Conservation (phyloP, 2,797 vertebrate genomes). For the Diplodus puntazzo region DNA sequence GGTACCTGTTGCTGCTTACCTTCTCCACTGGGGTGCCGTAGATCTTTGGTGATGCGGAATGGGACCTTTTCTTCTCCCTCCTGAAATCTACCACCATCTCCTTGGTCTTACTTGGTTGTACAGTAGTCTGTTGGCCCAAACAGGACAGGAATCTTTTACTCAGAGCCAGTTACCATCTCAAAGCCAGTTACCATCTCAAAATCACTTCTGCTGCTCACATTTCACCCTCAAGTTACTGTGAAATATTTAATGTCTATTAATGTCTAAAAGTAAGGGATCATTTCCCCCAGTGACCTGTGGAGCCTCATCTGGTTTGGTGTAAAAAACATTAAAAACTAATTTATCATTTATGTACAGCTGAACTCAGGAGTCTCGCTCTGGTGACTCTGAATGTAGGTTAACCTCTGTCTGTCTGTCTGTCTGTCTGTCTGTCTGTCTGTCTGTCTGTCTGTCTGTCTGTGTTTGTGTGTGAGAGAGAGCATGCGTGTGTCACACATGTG, state of each 20-base stretch:
- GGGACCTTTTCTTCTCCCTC: no score
- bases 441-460: conserved; percentile 2
- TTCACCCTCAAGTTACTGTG: background rate
- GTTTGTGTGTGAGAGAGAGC: conserved; percentile 1
- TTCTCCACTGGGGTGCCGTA: no score
- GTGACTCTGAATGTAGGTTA: conserved; percentile 33
- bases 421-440: no score
- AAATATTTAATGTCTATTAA: conserved; percentile 6
- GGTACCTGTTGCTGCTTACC: no score
- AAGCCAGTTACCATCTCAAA: no score
- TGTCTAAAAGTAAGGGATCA: background rate
- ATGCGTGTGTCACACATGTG: conserved; percentile 18
- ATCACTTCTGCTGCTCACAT: background rate
- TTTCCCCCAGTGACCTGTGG: background rate
- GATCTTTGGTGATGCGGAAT: no score
- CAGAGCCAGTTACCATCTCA: no score
- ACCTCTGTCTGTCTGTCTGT: no score
- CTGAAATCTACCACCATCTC: no score
- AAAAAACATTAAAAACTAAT: conserved; percentile 26
- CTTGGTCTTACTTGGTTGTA: background rate
- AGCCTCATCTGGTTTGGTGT: conserved; percentile 41
- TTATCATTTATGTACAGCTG: conserved; percentile 45
- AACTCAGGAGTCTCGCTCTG: conserved; percentile 40
- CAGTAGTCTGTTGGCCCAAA: background rate
- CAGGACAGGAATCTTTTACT: background rate